phyloP scores from a whole-genome alignment of 2,113 vertebrate genomes.

The Aphyosemion australe region DNA sequence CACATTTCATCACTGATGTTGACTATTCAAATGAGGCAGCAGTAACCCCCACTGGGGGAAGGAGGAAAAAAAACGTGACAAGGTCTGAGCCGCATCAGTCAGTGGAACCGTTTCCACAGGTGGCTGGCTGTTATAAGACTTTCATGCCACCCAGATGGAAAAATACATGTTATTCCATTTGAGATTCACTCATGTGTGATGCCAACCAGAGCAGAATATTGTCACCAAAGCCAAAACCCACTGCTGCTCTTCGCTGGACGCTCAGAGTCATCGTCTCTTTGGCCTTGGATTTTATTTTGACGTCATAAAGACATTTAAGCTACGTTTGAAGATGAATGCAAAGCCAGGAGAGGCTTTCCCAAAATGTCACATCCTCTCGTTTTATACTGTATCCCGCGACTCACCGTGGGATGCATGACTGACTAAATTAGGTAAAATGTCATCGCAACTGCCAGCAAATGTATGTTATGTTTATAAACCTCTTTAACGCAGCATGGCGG shows the following conservation, averaged over 20 bases:
- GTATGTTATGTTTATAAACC: conserved; percentile 35
- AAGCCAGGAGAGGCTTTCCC: conserved; percentile 25
- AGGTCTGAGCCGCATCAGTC: conserved; percentile 15
- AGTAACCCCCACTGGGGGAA: background rate
- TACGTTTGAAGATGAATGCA: conserved; percentile 24
- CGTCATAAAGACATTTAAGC: conserved; percentile 13
- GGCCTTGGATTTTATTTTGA: conserved; percentile 23
- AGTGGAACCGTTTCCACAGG: conserved; percentile 51
- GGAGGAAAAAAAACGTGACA: conserved; percentile 15
- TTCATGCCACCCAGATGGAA: conserved; percentile 57
- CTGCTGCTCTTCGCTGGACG: conserved; percentile 14
- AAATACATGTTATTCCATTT: conserved; percentile 66
- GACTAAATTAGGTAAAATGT: conserved; percentile 50
- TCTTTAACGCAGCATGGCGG: conserved; percentile 25
- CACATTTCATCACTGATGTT: conserved; percentile 36
- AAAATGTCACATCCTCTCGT: conserved; percentile 63
- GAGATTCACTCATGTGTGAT: conserved; percentile 56
- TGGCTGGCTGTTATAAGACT: conserved; percentile 48
- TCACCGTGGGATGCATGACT: conserved; percentile 14
- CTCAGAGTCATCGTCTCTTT: conserved; percentile 1
- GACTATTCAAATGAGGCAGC: conserved; percentile 43
- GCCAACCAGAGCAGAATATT: conserved; percentile 55
- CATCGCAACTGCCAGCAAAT: conserved; percentile 14
- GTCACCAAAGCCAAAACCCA: conserved; percentile 39
- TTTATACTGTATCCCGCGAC: conserved; percentile 39